These are phyloP conservation scores for Craterocephalus amniculus DNA, from an alignment of 2,797 vertebrate species.

Conservation along the genomic window DNA sequence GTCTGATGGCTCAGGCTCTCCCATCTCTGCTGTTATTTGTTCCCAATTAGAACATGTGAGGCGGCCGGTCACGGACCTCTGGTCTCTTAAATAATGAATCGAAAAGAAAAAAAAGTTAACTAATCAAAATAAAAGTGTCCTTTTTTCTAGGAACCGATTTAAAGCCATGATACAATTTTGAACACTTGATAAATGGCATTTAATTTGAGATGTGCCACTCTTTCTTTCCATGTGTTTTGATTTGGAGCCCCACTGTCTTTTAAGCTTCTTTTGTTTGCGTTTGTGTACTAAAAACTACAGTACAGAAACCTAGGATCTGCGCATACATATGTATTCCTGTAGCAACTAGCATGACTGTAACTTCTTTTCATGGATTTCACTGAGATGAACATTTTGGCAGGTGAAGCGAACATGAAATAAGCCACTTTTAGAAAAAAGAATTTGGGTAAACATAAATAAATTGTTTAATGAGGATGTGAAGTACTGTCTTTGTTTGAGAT, in stretches of 20 bases:
- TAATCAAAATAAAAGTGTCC: slow-evolving; percentile 83
- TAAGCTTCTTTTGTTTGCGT: slow-evolving; percentile 63
- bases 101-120: slow-evolving; percentile 44
- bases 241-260: slow-evolving; percentile 76
- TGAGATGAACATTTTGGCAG: slow-evolving; percentile 64
- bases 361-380: slow-evolving; percentile 71
- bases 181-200: slow-evolving; percentile 82
- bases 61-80: slow-evolving; percentile 40
- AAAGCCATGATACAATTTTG: slow-evolving; percentile 80
- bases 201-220: slow-evolving; percentile 83
- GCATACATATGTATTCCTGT: slow-evolving; percentile 79
- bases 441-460: slow-evolving; percentile 79
- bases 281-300: slow-evolving; percentile 70
- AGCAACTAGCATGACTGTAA: slow-evolving; percentile 82
- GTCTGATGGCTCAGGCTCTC: slow-evolving; percentile 44
- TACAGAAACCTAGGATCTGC: slow-evolving; percentile 69
- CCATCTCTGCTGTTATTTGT: slow-evolving; percentile 64
- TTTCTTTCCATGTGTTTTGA: slow-evolving; percentile 79
- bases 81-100: slow-evolving; percentile 54
- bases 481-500: slow-evolving; percentile 40
- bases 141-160: slow-evolving; percentile 86
- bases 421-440: slow-evolving; percentile 84
- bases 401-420: slow-evolving; percentile 61
- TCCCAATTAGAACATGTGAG: slow-evolving; percentile 74
- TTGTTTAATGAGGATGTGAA: slow-evolving; percentile 73